Evolutionary conservation across 2,888 invertebrate species (phyloP), one percentile per base, ranked within the genome.

Genomic region (Aproaerema taeniolella): DNA sequence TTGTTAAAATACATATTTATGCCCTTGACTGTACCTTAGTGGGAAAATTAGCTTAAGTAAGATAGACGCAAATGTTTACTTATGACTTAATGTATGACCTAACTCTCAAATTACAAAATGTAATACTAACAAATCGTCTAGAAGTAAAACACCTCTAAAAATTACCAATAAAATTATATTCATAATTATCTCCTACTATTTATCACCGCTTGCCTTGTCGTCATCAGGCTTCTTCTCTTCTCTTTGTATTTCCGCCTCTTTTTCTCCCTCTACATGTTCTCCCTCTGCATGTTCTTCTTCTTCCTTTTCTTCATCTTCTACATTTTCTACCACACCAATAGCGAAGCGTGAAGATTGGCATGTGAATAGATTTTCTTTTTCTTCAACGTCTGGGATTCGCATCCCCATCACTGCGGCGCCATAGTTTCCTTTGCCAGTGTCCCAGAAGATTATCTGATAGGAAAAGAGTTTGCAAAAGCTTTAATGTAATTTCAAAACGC

Each of bases 361-460:
- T 11, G 69, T 66, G 0, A 53, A 33, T 1, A 58, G 46, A 11
- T 80, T 77, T 1, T 45, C 35, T 0, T 66, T 56, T 16, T 85
- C 83, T 1, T 75, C 74, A 0, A 82, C 69, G 0, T 61, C 53
- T 0, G 78, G 80, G 10, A 86, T 76, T 9, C 79, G 57, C 45
- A 67, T 69, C 0, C 61, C 80, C 87, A 87, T 87, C 3, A 87
- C 52, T 0, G 85, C 78, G 0, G 85, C 81, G 0, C 86, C 82
- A 36, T 86, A 82, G 53, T 86, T 87, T 0, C 83, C 87, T 0
- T 66, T 47, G 0, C 86, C 87, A 0, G 79, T 70, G 16, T 86
- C 77, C 56, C 63, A 67, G 48, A 87, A 86, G 1, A 81, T 62
- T 35, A 83, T 67, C 82, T 85, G 53, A 13, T n/a, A 11, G 1